phyloP scores from a whole-genome alignment of 2,888 invertebrate species.

The Agriopis marginaria region DNA sequence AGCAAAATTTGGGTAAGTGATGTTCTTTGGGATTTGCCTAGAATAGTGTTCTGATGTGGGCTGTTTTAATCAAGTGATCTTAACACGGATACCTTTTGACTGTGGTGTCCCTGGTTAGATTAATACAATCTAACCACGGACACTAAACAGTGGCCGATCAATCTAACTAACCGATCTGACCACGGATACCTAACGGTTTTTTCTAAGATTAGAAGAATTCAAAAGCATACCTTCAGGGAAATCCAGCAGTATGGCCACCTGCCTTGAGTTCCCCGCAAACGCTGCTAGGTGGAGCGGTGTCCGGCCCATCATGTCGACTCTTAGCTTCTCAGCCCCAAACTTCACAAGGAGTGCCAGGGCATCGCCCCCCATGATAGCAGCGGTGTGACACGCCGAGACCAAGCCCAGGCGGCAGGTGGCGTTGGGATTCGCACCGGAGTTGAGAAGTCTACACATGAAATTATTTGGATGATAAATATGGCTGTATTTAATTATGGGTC shows the following conservation, averaged over 20 bases:
- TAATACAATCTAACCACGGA: too few species aligned
- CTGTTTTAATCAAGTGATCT: too few species aligned
- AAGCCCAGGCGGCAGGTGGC: constrained; percentile 78
- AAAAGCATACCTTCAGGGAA: constrained; percentile 75
- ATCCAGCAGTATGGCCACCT: constrained; percentile 74
- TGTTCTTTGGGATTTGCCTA: too few species aligned
- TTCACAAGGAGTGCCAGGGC: constrained; percentile 73
- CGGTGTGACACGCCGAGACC: constrained; percentile 80
- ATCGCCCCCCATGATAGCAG: constrained; percentile 74
- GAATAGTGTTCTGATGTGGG: too few species aligned
- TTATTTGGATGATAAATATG: too few species aligned
- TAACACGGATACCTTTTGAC: too few species aligned
- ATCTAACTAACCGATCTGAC: too few species aligned
- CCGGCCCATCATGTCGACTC: constrained; percentile 75
- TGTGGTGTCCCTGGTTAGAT: too few species aligned
- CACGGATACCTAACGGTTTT: too few species aligned
- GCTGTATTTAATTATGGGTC: too few species aligned
- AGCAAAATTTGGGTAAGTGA: too few species aligned
- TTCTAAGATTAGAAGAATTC: not conserved
- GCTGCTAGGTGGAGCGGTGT: constrained; percentile 83
- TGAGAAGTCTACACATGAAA: constrained; percentile 65
- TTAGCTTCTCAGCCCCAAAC: constrained; percentile 74
- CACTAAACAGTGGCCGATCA: too few species aligned
- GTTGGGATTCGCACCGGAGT: constrained; percentile 80
- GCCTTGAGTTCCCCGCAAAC: constrained; percentile 75